Base-by-base conservation (phyloP, 2,113 vertebrate species). In the rat (Rattus norvegicus) region DNA sequence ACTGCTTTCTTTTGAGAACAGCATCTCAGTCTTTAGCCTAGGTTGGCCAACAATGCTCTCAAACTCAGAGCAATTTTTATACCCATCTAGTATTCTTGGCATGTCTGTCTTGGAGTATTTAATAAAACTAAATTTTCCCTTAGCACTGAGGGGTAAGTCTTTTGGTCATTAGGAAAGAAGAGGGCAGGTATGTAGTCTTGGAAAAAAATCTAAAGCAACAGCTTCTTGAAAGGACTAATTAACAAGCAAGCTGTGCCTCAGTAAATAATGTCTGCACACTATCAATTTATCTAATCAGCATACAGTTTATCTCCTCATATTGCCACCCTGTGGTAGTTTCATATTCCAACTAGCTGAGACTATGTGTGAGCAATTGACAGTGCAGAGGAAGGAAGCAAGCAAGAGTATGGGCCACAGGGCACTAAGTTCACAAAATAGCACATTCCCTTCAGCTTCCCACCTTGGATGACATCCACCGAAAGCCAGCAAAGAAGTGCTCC, bases 161-260 rank as follows among this genome's bases (percentile, higher is more conserved):
- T 5, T 39, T 89, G 16, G 11, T 92, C 76, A 88, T 1, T 91
- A 56, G 80, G 28, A 85, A 84, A 69, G 49, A 83, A 56, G 26
- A 80, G 9, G 63, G 6, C 80, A 91, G 88, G 85, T 52, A 24
- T 79, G 2, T 69, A 47, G 2, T 59, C 47, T 85, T 56, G 47
- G 61, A 95, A 54, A 91, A 96, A 97, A 92, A 86, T 92, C 90
- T 91, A 91, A 77, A 96, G 26, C 39, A 92, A 86, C 67, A 91
- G 26, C 49, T 36, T 97, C 52, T 63, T 90, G 49, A 91, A 93
- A n/a, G 26, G 52, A 22, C 39, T 87, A 93, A 73, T 63, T 91
- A 92, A 81, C n/a, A 93, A 95, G 33, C 73, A 95, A 94, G 24
- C 8, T 36, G 2, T 93, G 16, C 80, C n/a, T n/a, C 61, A 28